These are phyloP conservation scores for Strigamia crassipes DNA, from an alignment of 2,888 invertebrate species.

Conservation along the genomic window DNA sequence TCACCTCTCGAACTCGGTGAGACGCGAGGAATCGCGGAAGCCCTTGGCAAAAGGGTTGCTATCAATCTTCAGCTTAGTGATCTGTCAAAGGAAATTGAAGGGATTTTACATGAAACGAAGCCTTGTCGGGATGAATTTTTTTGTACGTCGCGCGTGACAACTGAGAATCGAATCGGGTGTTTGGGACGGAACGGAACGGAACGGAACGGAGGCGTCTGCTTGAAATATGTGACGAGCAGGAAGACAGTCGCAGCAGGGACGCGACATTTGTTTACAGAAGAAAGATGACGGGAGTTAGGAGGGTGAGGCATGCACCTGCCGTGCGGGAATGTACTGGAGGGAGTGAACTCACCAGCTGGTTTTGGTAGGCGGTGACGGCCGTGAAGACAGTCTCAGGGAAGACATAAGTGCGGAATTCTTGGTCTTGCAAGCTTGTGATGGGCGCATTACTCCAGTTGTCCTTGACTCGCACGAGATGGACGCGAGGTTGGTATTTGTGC, in stretches of 20 bases:
- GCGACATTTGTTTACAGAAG: conserved; percentile 43
- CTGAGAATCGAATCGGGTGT: neutral
- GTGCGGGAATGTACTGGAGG: conserved; percentile 40
- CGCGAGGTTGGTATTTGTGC: conserved; percentile 98
- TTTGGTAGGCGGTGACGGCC: conserved; percentile 99
- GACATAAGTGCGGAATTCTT: conserved; percentile 93
- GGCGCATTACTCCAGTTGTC: conserved; percentile 67
- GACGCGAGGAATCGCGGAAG: conserved; percentile 92
- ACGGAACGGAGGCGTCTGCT: conserved; percentile 27
- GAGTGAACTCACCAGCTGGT: conserved; percentile 78
- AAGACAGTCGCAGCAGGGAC: conserved; percentile 40
- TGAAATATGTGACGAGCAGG: conserved; percentile 32
- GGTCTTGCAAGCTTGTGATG: conserved; percentile 81
- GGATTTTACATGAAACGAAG: conserved; percentile 32
- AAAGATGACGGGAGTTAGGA: conserved; percentile 41
- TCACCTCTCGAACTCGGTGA: conserved; percentile 89
- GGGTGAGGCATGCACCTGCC: conserved; percentile 33
- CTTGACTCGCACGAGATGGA: conserved; percentile 89
- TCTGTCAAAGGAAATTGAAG: conserved; percentile 68
- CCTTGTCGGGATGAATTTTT: conserved; percentile 30
- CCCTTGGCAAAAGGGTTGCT: conserved; percentile 99
- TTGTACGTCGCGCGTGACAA: conserved; percentile 15
- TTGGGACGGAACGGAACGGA: neutral
- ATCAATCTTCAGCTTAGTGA: conserved; percentile 97
- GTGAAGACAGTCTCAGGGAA: conserved; percentile 99